These are phyloP conservation scores for Sminthurinus aureus DNA, from an alignment of 2,888 invertebrate species.

Conservation along the genomic window DNA sequence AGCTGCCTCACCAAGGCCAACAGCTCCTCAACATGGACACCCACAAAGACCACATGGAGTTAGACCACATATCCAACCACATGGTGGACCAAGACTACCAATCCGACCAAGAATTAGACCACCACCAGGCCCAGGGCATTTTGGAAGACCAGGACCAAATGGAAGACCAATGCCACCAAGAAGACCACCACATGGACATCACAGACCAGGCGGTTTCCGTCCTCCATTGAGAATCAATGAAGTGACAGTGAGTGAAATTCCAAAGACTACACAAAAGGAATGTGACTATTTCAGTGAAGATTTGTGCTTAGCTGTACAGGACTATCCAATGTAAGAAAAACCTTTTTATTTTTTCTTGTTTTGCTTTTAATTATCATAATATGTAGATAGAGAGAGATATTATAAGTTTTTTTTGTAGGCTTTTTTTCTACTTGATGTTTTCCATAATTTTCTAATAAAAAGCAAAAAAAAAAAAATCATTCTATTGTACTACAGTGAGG, in stretches of 20 bases:
- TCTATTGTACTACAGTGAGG: conserved; percentile 60
- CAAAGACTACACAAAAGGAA: conserved; percentile 61
- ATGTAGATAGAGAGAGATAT: too few species aligned
- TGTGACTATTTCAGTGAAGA: conserved; percentile 76
- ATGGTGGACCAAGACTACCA: conserved; percentile 42
- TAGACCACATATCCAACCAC: conserved; percentile 40
- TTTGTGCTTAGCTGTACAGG: conserved; percentile 75
- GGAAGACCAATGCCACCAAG: conserved; percentile 41
- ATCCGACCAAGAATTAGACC: conserved; percentile 49
- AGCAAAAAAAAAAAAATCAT: not conserved
- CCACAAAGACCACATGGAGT: not conserved
- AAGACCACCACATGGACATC: conserved; percentile 27
- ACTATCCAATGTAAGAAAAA: conserved; percentile 77
- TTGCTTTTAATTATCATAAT: not conserved
- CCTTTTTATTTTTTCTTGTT: too few species aligned
- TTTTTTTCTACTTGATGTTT: not conserved
- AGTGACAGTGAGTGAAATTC: conserved; percentile 56
- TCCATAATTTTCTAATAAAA: not conserved
- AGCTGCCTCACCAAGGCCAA: conserved; percentile 22
- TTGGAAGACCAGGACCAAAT: not conserved
- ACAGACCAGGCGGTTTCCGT: conserved; percentile 14
- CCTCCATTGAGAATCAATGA: conserved; percentile 53
- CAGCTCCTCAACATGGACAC: conserved; percentile 2
- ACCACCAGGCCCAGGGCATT: conserved; percentile 33
- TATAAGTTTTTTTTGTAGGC: not conserved